Percentiles rank a stretch among this genome's conserved stretches.
Conservation (phyloP, 92 coral and sea anemone genomes). For the Bergia sp. region DNA sequence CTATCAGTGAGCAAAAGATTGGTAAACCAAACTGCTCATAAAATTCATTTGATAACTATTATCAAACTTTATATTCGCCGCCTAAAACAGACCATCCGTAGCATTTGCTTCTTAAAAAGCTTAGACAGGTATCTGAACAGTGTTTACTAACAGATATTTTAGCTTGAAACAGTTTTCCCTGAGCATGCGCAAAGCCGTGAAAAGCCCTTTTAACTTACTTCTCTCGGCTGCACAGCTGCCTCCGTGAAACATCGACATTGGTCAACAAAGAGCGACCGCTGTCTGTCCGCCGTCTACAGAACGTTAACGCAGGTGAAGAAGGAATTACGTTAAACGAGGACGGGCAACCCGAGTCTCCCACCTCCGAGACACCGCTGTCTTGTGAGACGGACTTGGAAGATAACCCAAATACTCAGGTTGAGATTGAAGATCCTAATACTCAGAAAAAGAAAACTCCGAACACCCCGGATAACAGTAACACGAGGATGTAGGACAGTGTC, state of each 20-base stretch:
- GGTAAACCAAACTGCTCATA: no score
- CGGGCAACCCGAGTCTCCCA: background rate
- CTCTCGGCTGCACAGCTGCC: constrained; percentile 10
- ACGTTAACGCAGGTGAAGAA: background rate
- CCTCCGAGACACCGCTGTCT: background rate
- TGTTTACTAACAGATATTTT: no score
- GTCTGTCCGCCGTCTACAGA: constrained; percentile 25
- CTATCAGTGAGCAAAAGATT: no score
- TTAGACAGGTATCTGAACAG: no score
- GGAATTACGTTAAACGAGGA: background rate
- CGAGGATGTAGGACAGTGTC: background rate
- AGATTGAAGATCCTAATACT: background rate
- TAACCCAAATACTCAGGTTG: background rate
- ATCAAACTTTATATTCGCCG: no score
- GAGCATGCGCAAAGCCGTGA: no score
- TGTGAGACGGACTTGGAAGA: background rate
- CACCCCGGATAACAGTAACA: background rate
- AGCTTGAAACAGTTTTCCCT: no score
- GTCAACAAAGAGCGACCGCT: constrained; percentile 27
- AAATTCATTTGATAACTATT: no score
- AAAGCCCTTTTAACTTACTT: background rate
- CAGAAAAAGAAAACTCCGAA: background rate
- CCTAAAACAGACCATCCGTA: no score
- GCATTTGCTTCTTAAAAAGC: no score
- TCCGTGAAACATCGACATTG: constrained; percentile 29